Evolutionary conservation across 2,797 vertebrate species (phyloP).

Genomic region (Trachops cirrhosus): DNA sequence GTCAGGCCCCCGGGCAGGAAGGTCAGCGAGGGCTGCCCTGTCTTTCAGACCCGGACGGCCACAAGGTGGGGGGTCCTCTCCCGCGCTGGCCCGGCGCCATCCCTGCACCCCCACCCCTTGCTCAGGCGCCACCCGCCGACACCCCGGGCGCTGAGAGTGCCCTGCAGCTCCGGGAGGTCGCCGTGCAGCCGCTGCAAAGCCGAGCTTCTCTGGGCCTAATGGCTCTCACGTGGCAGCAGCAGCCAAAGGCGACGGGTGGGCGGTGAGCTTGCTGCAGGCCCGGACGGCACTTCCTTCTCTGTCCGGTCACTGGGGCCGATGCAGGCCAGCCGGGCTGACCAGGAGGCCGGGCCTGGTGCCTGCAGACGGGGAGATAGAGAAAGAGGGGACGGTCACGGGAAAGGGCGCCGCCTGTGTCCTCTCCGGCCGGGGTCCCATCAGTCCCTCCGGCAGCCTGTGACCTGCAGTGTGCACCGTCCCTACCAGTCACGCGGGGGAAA

Average conservation of each 20-base stretch:
- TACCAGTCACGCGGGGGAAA: background rate
- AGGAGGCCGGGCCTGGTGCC: rapidly evolving
- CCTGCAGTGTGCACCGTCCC: background rate
- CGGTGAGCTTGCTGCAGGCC: rapidly evolving
- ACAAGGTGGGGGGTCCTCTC: rapidly evolving
- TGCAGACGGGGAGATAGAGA: rapidly evolving
- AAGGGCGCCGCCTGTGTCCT: rapidly evolving
- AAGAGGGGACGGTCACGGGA: background rate
- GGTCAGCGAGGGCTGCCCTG: rapidly evolving
- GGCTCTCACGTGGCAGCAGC: background rate
- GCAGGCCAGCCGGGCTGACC: background rate
- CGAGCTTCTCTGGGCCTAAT: background rate
- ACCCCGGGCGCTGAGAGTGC: rapidly evolving
- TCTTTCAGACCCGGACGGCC: rapidly evolving
- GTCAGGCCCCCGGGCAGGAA: background rate
- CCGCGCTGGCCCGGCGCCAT: too few relatives aligned
- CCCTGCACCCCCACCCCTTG: background rate
- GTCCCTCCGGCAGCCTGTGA: background rate
- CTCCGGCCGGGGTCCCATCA: background rate
- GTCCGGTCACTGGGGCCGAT: rapidly evolving
- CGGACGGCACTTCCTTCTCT: background rate
- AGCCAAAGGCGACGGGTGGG: background rate
- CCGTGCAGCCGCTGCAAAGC: background rate
- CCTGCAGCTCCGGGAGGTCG: background rate
- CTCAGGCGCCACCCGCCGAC: background rate